Evolutionary conservation across 2,113 vertebrate genomes (phyloP).

Genomic region (Origma solitaria): DNA sequence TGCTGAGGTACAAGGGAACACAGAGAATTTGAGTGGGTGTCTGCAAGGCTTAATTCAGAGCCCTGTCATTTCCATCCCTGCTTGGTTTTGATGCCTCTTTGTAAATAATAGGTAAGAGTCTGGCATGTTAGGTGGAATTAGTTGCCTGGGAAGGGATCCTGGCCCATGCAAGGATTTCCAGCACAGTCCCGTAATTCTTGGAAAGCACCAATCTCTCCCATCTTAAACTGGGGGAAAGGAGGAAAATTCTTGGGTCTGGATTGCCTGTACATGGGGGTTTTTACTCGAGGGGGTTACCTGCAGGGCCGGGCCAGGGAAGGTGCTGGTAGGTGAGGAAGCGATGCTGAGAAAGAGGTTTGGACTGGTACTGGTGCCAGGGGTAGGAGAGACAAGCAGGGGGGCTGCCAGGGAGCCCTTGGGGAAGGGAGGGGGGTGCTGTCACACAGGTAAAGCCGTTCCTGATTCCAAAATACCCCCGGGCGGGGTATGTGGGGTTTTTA

Average conservation of each 20-base stretch:
- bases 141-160: neutral
- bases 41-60: neutral
- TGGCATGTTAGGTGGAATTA: neutral
- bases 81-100: neutral
- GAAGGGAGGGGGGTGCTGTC: neutral
- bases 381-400: neutral
- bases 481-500: neutral
- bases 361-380: neutral
- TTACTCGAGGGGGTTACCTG: neutral
- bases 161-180: neutral
- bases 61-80: neutral
- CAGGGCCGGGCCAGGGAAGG: neutral
- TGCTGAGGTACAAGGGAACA: conserved; percentile 32
- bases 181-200: neutral
- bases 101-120: neutral
- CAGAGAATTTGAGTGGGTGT: neutral
- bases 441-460: neutral
- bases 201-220: neutral
- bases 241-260: neutral
- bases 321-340: rapidly evolving
- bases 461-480: neutral
- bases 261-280: rapidly evolving
- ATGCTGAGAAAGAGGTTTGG: neutral
- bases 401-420: neutral
- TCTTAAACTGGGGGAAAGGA: neutral